Percentiles rank a stretch among this genome's conserved stretches.
Conservation (phyloP, 2,797 vertebrate genomes). For the Tolypeutes matacus region DNA sequence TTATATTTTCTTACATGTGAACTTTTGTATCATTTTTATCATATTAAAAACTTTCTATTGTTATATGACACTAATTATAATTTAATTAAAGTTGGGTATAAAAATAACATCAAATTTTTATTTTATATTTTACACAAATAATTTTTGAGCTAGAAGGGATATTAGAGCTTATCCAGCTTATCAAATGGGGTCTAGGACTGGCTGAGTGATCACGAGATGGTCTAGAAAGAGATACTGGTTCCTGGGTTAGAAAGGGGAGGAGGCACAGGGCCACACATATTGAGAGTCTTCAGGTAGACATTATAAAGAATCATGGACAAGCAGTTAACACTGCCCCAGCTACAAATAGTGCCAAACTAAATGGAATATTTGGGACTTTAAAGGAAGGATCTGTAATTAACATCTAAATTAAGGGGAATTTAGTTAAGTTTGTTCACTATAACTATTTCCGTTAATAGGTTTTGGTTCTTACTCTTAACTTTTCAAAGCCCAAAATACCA, state of each 20-base stretch:
- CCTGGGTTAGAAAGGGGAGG: not conserved
- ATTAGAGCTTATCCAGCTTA: not conserved
- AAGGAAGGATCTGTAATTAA: not conserved
- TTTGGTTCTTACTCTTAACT: not conserved
- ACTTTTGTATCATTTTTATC: slow-evolving; percentile 16
- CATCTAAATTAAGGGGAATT: not conserved
- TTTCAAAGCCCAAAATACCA: not conserved
- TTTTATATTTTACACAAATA: not conserved
- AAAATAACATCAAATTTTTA: not conserved
- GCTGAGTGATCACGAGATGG: not conserved
- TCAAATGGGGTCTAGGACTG: not conserved
- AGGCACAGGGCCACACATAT: not conserved
- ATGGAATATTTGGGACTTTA: not conserved
- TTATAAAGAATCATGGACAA: not conserved
- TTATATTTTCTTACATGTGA: not conserved
- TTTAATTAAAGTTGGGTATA: not conserved
- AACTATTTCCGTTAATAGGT: not conserved
- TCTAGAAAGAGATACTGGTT: not conserved
- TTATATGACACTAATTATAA: not conserved
- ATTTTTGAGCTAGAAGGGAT: not conserved
- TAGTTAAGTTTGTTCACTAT: not conserved
- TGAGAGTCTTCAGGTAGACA: not conserved
- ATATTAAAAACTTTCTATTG: slow-evolving; percentile 13
- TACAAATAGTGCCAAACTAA: not conserved
- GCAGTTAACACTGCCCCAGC: not conserved